Percentiles rank a stretch among this genome's conserved stretches.
phyloP scores from a whole-genome alignment of 2,888 invertebrate species.

The Agrilus mali region DNA sequence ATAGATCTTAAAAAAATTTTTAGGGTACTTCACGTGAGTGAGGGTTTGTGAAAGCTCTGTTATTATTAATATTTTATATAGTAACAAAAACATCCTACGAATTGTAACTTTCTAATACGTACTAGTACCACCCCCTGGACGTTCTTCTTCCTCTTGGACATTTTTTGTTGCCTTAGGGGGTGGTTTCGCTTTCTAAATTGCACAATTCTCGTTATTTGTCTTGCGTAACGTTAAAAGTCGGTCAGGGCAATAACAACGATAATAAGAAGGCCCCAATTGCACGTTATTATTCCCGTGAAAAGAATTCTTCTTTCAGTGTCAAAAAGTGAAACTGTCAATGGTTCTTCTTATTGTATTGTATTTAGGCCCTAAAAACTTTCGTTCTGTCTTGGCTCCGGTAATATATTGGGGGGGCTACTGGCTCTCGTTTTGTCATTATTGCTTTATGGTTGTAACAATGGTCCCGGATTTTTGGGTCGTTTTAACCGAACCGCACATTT shows the following conservation, averaged over 20 bases:
- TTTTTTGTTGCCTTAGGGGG: too few relatives aligned
- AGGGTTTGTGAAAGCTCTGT: too few relatives aligned
- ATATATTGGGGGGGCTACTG: conserved; percentile 15
- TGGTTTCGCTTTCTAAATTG: too few relatives aligned
- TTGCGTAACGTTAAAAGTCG: conserved; percentile 8
- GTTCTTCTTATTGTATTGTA: not conserved
- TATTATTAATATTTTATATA: too few relatives aligned
- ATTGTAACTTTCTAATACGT: too few relatives aligned
- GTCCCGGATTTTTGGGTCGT: not conserved
- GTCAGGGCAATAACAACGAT: conserved; percentile 1
- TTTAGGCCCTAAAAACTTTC: conserved; percentile 15
- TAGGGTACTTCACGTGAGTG: too few relatives aligned
- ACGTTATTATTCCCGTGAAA: conserved; percentile 10
- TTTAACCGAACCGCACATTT: too few relatives aligned
- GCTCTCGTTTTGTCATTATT: conserved; percentile 15
- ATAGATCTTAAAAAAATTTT: too few relatives aligned
- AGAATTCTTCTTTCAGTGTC: conserved; percentile 14
- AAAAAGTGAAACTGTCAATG: conserved; percentile 15
- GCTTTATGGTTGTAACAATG: conserved; percentile 10
- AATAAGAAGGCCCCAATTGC: conserved; percentile 8
- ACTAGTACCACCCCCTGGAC: too few relatives aligned
- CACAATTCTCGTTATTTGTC: too few relatives aligned
- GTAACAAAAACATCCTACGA: too few relatives aligned
- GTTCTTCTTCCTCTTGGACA: too few relatives aligned
- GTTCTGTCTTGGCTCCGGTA: conserved; percentile 12